A percentile compares a stretch with the other conserved stretches of the same genome.
phyloP scores from a whole-genome alignment of 2,797 vertebrate genomes.

The Myotis planiceps region DNA sequence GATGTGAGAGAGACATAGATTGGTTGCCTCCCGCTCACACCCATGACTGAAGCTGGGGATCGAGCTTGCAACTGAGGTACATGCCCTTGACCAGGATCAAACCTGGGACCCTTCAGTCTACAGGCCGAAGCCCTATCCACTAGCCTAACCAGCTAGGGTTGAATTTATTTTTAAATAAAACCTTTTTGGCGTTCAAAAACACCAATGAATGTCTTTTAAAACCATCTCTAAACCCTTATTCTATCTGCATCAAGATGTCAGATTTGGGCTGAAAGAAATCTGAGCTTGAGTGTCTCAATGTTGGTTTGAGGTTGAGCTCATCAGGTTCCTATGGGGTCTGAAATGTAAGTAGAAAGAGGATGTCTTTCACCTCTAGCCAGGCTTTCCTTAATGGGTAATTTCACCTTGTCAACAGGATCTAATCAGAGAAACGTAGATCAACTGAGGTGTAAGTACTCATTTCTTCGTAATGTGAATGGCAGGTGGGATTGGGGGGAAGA shows the following conservation, averaged over 20 bases:
- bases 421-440: background rate
- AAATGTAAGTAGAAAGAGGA: background rate
- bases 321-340: background rate
- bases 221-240: background rate
- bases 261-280: conserved; percentile 37
- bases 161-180: background rate
- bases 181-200: conserved; percentile 25
- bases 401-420: conserved; percentile 65
- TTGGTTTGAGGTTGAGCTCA: conserved; percentile 1
- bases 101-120: too few species aligned
- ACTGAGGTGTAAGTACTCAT: background rate
- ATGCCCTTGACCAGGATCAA: too few species aligned
- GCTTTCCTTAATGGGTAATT: conserved; percentile 75
- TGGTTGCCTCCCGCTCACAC: too few species aligned
- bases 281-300: conserved; percentile 31
- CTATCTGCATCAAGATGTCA: conserved; percentile 45
- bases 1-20: too few species aligned
- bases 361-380: conserved; percentile 7
- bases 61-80: too few species aligned
- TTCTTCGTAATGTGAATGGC: background rate
- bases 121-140: too few species aligned
- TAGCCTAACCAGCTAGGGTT: too few species aligned
- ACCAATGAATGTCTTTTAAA: conserved; percentile 1
- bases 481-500: background rate
- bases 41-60: too few species aligned